Base-by-base conservation (phyloP, 1,140 invertebrate genomes). In the Eubasilissa regina region DNA sequence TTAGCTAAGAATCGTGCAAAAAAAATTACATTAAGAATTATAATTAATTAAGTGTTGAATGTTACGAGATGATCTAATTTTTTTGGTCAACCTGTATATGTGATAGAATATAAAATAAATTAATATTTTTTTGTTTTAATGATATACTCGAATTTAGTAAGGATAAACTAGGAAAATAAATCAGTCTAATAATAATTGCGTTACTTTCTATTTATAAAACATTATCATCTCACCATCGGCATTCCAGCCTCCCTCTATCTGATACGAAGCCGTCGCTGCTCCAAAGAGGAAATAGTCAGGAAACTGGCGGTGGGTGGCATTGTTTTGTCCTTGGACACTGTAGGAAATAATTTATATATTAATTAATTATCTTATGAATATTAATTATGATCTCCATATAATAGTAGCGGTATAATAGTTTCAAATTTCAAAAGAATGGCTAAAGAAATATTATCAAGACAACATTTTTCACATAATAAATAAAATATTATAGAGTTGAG, bases 241-340 rank as follows among this genome's bases (percentile, higher is more conserved):
- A 84, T 92, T 91, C 92, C 92, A 93, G 75, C 80, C 92, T 75
- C 91, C 91, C 87, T 93, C 92, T 68, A 92, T 89, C 87, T 93
- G 92, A 87, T 90, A 92, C 66, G 91, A 89, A 43, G 91, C 89
- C 75, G 91, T 90, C 9, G 90, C 87, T 12, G 89, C 87, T 35
- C 91, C 91, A 83, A 92, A 91, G 47, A 88, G 87, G 85, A 93
- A 92, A 80, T 87, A 84, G 21, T 89, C 83, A 0, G 91, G 90
- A 82, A 92, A 91, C 47, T 83, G 85, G 48, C 85, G 82, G 8
- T 81, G 83, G 12, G 83, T 77, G 9, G 83, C 77, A 19, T 81
- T 74, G 19, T 58, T 68, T 10, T 56, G 19, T n/a, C 47, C 62
- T 55, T 58, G 15, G n/a, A 53, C 76, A 11, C 76, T 78, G 35